Evolutionary conservation across 2,888 invertebrate genomes (phyloP).

Genomic region (Ischnus inquisitorius): DNA sequence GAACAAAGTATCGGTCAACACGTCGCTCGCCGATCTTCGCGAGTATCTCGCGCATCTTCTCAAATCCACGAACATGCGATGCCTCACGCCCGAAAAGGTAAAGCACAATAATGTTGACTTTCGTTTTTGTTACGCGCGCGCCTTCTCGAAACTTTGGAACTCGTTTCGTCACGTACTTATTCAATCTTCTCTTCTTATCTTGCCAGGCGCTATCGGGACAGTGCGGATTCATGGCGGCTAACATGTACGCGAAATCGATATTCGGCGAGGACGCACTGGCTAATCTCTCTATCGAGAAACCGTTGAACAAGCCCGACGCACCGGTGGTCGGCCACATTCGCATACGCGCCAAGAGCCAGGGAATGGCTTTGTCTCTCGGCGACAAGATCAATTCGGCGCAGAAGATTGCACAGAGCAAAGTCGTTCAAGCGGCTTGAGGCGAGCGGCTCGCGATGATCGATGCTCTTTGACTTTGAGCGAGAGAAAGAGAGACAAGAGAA

Average conservation of each 20-base stretch:
- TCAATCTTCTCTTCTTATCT: constrained; percentile 27
- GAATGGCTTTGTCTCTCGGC: constrained; percentile 99
- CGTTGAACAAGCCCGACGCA: constrained; percentile 93
- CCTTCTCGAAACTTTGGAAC: background rate
- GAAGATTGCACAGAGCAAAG: constrained; percentile 87
- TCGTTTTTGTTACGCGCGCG: background rate
- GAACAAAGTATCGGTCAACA: constrained; percentile 99
- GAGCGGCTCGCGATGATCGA: background rate
- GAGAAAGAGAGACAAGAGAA: background rate
- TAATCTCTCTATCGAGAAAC: constrained; percentile 99
- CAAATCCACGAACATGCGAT: constrained; percentile 99
- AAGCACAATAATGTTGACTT: constrained; percentile 25
- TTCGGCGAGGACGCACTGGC: constrained; percentile 99
- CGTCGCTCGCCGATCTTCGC: constrained; percentile 95
- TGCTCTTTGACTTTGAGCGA: background rate
- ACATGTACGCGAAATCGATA: constrained; percentile 99
- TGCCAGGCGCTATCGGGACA: constrained; percentile 95
- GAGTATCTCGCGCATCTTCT: constrained; percentile 97
- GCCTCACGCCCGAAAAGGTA: constrained; percentile 98
- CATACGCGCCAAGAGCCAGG: constrained; percentile 99
- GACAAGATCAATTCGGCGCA: constrained; percentile 99
- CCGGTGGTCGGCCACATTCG: constrained; percentile 98
- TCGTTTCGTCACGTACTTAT: background rate
- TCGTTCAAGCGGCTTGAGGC: constrained; percentile 82
- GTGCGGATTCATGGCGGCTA: constrained; percentile 99